Evolutionary conservation across 1,140 invertebrate species (phyloP), one percentile per base, ranked within the genome.

Genomic region (Mylabris phalerata): DNA sequence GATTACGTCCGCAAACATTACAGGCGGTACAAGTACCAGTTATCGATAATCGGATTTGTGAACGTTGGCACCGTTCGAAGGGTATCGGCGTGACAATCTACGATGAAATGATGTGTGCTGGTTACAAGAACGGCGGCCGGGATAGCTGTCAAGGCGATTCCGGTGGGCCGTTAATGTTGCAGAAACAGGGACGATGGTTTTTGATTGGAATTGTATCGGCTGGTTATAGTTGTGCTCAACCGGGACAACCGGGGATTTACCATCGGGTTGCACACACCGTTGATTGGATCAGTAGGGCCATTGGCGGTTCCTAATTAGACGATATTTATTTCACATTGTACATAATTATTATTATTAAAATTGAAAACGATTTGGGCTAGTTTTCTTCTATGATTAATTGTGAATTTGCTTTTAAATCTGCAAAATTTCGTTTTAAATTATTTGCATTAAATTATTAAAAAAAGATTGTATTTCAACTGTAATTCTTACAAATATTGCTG

Each of bases 61-160:
- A 90, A 73, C 74, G 81, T 26, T 88, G 85, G 85, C 85, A 88
- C 45, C 78, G 86, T 50, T 85, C 86, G 44, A 89, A 88, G 66
- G 86, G 87, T 51, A 96, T 95, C 65, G 93, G 94, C 72, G 93
- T 95, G 39, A 85, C 93, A 6, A 95, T 95, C 66, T 93, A 94
- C 72, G 92, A 93, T 55, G 93, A 96, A 77, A 98, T 98, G 94
- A 86, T 98, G 73, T 98, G 95, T 75, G 95, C 94, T 4, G 95
- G 94, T 1, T 96, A 97, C 73, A 81, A 90, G 59, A 86, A 87
- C 19, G 95, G 95, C 3, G 92, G 92, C 4, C 89, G 92, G 66
- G 88, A 90, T 71, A 85, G 86, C 3, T 90, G 87, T 72, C 84
- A 88, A 77, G 87, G 88, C 71, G 73, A 71, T 60, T 92, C 89